A percentile compares a stretch with the other conserved stretches of the same genome.
These are phyloP conservation scores for Agrenia bidenticulata DNA, from an alignment of 2,888 invertebrate species.

Conservation along the genomic window DNA sequence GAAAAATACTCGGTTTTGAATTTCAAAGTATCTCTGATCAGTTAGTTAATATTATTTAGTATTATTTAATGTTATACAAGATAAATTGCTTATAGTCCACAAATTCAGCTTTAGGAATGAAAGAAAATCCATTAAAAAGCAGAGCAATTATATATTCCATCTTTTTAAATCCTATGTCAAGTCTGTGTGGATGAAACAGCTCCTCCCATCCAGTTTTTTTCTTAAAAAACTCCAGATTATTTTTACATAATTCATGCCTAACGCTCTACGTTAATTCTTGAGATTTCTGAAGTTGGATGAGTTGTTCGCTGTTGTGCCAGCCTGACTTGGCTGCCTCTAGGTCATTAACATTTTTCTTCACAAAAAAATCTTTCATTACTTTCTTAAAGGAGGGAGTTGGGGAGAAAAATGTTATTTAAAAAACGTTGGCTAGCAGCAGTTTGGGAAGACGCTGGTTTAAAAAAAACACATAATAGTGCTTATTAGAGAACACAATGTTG, in stretches of 20 bases:
- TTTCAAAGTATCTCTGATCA: no score
- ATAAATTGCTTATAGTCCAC: no score
- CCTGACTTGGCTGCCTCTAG: not conserved
- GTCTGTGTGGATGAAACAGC: not conserved
- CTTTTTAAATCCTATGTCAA: not conserved
- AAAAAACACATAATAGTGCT: no score
- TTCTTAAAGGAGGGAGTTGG: not conserved
- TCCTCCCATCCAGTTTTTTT: not conserved
- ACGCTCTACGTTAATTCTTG: not conserved
- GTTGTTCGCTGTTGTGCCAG: not conserved
- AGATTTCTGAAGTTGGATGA: no score
- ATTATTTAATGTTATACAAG: no score
- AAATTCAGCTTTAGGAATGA: no score
- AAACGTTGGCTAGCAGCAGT: not conserved
- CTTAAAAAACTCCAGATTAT: not conserved
- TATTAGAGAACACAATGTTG: no score
- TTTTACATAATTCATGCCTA: not conserved
- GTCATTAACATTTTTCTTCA: conserved; percentile 16
- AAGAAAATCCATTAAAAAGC: no score
- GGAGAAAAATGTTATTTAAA: not conserved
- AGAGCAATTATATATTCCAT: not conserved
- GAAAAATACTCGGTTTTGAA: no score
- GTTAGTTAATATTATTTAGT: no score
- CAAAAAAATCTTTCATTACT: conserved; percentile 6
- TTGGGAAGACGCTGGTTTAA: not conserved